Percentiles rank a stretch among this genome's conserved stretches.
phyloP scores from a whole-genome alignment of 2,797 vertebrate species.

The Etheostoma nigrum region DNA sequence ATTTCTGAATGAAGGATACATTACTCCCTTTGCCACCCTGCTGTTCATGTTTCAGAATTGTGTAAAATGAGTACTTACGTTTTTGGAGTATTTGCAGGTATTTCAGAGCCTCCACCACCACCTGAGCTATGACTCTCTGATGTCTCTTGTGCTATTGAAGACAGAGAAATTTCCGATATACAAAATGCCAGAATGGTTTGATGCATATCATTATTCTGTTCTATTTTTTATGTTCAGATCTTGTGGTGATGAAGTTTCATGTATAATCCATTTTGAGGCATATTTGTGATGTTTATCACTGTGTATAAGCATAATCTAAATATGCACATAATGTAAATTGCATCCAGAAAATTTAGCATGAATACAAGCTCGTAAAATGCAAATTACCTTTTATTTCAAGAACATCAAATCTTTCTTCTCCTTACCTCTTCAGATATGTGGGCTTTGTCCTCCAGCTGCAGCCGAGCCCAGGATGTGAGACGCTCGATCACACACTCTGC shows the following conservation, averaged over 20 bases:
- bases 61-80: conserved; percentile 77
- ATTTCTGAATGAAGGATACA: neutral
- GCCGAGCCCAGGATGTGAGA: conserved; percentile 87
- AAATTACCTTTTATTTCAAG: neutral
- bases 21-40: neutral
- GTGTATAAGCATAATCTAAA: neutral
- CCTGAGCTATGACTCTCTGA: conserved; percentile 86
- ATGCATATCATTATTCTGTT: neutral
- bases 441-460: conserved; percentile 87
- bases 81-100: conserved; percentile 87
- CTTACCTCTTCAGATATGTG: conserved; percentile 88
- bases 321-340: neutral
- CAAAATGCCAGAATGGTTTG: neutral
- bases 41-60: neutral
- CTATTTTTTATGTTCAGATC: neutral
- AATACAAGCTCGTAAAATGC: neutral
- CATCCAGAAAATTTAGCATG: neutral
- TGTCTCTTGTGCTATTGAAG: conserved; percentile 86
- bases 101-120: conserved; percentile 89
- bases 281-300: neutral
- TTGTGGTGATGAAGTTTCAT: neutral
- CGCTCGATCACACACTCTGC: conserved; percentile 88
- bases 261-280: neutral
- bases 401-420: neutral
- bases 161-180: conserved; percentile 23